phyloP scores from a whole-genome alignment of 2,113 vertebrate species.

The Nibea coibor region DNA sequence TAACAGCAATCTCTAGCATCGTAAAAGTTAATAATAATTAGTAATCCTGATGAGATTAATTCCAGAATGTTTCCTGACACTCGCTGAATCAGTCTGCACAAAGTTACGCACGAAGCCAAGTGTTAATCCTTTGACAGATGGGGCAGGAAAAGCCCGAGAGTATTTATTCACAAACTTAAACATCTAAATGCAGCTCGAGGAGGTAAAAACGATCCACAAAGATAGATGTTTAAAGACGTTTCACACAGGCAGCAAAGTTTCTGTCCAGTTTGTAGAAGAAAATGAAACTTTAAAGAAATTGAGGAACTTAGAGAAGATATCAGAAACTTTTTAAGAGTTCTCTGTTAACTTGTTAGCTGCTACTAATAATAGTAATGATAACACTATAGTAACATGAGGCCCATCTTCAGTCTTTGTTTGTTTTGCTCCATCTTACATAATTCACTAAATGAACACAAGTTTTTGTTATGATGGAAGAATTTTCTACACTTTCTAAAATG shows the following conservation, averaged over 20 bases:
- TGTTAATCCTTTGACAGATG: background rate
- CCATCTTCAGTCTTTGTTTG: background rate
- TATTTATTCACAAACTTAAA: background rate
- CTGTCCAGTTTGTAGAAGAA: background rate
- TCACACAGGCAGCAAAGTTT: background rate
- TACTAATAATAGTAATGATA: background rate
- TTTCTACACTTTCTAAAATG: background rate
- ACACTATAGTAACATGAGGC: too few species aligned
- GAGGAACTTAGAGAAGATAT: background rate
- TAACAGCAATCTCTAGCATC: background rate
- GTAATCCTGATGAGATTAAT: background rate
- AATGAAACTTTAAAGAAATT: background rate
- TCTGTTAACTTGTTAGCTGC: background rate
- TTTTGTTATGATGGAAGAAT: background rate
- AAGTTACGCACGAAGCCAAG: background rate
- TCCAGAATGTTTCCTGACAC: background rate
- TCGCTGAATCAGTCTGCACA: background rate
- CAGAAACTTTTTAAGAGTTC: background rate
- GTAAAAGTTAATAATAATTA: background rate
- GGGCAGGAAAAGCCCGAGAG: background rate
- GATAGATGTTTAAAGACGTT: background rate
- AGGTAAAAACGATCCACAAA: background rate
- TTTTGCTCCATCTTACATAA: too few species aligned
- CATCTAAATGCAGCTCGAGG: background rate
- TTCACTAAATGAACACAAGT: too few species aligned